Percentiles rank a stretch among this genome's conserved stretches.
These are phyloP conservation scores for Aphaenogaster floridana DNA, from an alignment of 1,140 invertebrate species.

Conservation along the genomic window DNA sequence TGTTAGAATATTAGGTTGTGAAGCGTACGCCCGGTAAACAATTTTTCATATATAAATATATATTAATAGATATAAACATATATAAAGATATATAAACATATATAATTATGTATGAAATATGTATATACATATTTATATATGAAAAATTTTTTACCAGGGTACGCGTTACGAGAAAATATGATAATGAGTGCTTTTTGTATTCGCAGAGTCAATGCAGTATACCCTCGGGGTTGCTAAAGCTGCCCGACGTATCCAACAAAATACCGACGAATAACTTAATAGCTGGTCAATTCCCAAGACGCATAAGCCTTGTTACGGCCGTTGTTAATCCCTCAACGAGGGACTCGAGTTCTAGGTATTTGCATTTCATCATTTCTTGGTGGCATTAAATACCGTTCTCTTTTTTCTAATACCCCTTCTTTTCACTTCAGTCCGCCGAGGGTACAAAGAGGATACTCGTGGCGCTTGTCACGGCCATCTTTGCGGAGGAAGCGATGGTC, in stretches of 20 bases:
- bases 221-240: slow-evolving; percentile 83
- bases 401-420: slow-evolving; percentile 7
- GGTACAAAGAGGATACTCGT: slow-evolving; percentile 90
- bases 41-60: too few relatives aligned
- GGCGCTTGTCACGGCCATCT: slow-evolving; percentile 90
- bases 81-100: too few relatives aligned
- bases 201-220: slow-evolving; percentile 85
- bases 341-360: slow-evolving; percentile 83
- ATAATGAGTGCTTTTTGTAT: slow-evolving; percentile 53
- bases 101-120: too few relatives aligned
- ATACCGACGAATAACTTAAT: slow-evolving; percentile 83
- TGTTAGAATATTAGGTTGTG: not conserved
- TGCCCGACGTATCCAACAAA: slow-evolving; percentile 84
- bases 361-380: not conserved
- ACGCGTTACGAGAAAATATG: not conserved
- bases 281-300: slow-evolving; percentile 80
- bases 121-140: too few relatives aligned
- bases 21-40: too few relatives aligned
- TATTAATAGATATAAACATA: too few relatives aligned
- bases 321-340: slow-evolving; percentile 81
- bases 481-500: slow-evolving; percentile 88
- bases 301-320: slow-evolving; percentile 82
- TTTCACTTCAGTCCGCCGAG: slow-evolving; percentile 81
- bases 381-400: not conserved
- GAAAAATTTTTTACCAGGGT: too few relatives aligned